Evolutionary conservation across 2,888 invertebrate species (phyloP).

Genomic region (Patella pellucida): DNA sequence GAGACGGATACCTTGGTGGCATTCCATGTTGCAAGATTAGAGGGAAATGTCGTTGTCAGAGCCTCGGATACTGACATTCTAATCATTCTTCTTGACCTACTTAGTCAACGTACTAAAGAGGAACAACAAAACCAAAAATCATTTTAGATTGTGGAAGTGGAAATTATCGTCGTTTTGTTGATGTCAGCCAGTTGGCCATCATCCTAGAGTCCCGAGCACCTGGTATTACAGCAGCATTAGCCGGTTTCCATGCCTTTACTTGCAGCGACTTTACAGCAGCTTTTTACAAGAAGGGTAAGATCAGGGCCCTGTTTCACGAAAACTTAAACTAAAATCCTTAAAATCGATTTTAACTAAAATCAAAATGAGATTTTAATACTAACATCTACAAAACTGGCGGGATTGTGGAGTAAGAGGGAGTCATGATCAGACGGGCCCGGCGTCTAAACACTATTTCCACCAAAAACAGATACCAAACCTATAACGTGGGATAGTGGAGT

Average conservation of each 20-base stretch:
- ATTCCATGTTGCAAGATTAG: conserved; percentile 19
- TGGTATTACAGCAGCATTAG: neutral
- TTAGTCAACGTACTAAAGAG: neutral
- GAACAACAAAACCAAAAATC: neutral
- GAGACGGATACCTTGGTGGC: conserved; percentile 23
- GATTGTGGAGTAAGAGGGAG: too few species aligned
- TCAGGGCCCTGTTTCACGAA: too few species aligned
- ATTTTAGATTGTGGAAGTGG: neutral
- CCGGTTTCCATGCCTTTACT: neutral
- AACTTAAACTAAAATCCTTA: too few species aligned
- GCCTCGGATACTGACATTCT: conserved; percentile 26
- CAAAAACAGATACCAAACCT: too few species aligned
- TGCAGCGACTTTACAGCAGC: neutral
- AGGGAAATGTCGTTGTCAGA: neutral
- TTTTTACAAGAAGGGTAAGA: neutral
- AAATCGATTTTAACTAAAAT: too few species aligned
- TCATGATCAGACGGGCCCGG: too few species aligned
- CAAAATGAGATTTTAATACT: too few species aligned
- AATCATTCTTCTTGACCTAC: conserved; percentile 20
- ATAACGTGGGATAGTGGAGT: too few species aligned
- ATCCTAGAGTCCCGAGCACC: neutral
- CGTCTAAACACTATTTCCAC: too few species aligned
- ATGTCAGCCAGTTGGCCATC: neutral
- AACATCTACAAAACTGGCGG: too few species aligned
- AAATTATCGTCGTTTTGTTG: neutral